Percentiles rank a stretch among this genome's conserved stretches.
Evolutionary conservation across 2,888 invertebrate species (phyloP).

Genomic region (Sphaerophoria taeniata): DNA sequence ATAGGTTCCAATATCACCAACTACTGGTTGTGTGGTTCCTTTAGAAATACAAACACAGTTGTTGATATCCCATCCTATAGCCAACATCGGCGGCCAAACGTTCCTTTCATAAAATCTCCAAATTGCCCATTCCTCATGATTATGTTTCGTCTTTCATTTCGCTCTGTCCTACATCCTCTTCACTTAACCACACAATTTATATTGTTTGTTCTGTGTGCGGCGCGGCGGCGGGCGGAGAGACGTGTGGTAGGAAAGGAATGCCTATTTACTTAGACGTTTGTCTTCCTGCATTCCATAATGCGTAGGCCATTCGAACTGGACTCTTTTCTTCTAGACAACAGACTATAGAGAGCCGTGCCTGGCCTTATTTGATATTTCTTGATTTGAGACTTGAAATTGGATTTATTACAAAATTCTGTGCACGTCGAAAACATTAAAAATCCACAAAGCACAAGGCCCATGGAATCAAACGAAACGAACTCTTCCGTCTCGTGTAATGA

Average conservation of each 20-base stretch:
- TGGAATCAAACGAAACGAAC: slow-evolving; percentile 35
- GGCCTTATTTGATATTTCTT: slow-evolving; percentile 24
- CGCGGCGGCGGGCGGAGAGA: not conserved
- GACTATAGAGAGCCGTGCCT: not conserved
- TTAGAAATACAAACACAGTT: not conserved
- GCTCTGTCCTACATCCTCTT: not conserved
- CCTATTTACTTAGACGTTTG: slow-evolving; percentile 23
- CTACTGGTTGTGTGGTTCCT: slow-evolving; percentile 3
- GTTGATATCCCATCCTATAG: not conserved
- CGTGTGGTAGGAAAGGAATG: not conserved
- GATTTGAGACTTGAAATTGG: slow-evolving; percentile 30
- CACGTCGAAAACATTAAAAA: slow-evolving; percentile 31
- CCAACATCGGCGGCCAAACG: not conserved
- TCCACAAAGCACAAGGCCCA: slow-evolving; percentile 28
- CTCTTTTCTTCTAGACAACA: not conserved
- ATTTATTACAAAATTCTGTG: slow-evolving; percentile 18
- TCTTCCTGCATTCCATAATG: slow-evolving; percentile 37
- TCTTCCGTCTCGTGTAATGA: slow-evolving; percentile 30
- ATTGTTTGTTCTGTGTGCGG: not conserved
- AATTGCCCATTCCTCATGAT: slow-evolving; percentile 1
- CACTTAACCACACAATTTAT: not conserved
- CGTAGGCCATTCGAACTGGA: slow-evolving; percentile 17
- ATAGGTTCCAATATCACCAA: slow-evolving; percentile 11
- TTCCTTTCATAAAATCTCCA: slow-evolving; percentile 23
- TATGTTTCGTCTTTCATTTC: too few relatives aligned